A percentile compares a stretch with the other conserved stretches of the same genome.
phyloP scores from a whole-genome alignment of 1,140 invertebrate species.

The Drosophila chauvacae region DNA sequence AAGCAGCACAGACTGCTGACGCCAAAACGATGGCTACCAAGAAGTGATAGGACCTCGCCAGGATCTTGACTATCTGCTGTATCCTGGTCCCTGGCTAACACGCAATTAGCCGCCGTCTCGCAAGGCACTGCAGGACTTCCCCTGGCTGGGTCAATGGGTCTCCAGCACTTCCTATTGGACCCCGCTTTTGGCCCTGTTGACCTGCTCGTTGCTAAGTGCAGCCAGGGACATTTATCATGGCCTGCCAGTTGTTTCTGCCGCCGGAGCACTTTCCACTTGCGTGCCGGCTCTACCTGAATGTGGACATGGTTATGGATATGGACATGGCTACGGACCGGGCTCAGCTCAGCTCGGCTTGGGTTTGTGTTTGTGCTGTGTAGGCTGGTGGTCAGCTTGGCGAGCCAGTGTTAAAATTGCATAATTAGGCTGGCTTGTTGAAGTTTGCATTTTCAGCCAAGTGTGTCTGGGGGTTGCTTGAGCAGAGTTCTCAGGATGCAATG shows the following conservation, averaged over 20 bases:
- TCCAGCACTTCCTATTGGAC: conserved; percentile 65
- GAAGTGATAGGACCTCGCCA: conserved; percentile 39
- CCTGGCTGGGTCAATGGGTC: conserved; percentile 46
- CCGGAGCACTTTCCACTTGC: conserved; percentile 63
- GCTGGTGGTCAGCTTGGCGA: conserved; percentile 44
- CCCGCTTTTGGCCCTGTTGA: conserved; percentile 52
- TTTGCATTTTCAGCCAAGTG: conserved; percentile 33
- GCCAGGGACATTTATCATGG: conserved; percentile 61
- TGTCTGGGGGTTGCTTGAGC: conserved; percentile 16
- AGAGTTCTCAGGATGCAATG: conserved; percentile 27
- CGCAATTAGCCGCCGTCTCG: conserved; percentile 66
- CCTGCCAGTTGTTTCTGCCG: conserved; percentile 54
- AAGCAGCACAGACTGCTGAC: conserved; percentile 66
- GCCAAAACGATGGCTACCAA: conserved; percentile 54
- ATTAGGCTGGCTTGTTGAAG: conserved; percentile 57
- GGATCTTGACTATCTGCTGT: conserved; percentile 35
- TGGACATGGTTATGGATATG: conserved; percentile 48
- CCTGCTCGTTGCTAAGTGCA: conserved; percentile 60
- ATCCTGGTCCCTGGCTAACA: conserved; percentile 39
- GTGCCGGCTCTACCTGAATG: conserved; percentile 69
- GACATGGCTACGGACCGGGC: conserved; percentile 9
- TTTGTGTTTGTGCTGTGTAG: conserved; percentile 47
- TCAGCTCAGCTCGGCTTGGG: conserved; percentile 8
- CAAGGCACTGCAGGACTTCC: conserved; percentile 71
- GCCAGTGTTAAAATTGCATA: conserved; percentile 78